Base-by-base conservation (phyloP, 2,888 invertebrate genomes). In the Alsophila aescularia region DNA sequence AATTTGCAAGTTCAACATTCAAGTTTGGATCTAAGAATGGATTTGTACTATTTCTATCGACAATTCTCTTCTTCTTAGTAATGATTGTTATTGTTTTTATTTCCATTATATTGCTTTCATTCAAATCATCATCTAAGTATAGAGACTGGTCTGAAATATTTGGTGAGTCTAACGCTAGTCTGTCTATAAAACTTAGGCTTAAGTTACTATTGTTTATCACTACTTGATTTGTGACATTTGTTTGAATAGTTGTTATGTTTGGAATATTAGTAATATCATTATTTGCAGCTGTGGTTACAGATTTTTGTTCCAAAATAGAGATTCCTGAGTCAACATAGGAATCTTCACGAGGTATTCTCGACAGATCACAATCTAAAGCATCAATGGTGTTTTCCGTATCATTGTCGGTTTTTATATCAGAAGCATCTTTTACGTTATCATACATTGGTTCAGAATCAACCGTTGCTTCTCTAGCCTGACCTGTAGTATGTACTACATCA, bases 21-120 rank as follows among this genome's bases (percentile, higher is more conserved):
- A 84, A 56, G 61, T 83, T 82, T 0, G 85, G 82, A 62, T 87
- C 85, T 32, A 92, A 64, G 61, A 92, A 92, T 13, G 92, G 92
- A 64, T 92, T 92, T 0, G 92, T 92, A 57, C 72, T 87, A 52
- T 71, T 85, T 40, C 77, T 83, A 49, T 68, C 70, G 6, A 67
- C 52, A 7, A 83, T 60, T 13, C 77, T 62, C 61, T 87, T 89
- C 67, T 87, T 90, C 54, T 88, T 91, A 0, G 90, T 90, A 13
- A 91, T 85, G 9, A 90, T 87, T 37, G 90, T 91, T 1, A 92
- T 92, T 0, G 92, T 90, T 80, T 92, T 92, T 1, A 92, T 91
- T 63, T 92, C 92, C 92, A 92, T 92, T 15, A 92, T 92, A 58
- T 92, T 92, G 52, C 92, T 92, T 70, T 92, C 92, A 62, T 92